Percentiles rank a stretch among this genome's conserved stretches.
Conservation (phyloP, 2,113 vertebrate species). For the Pao palembangensis region DNA sequence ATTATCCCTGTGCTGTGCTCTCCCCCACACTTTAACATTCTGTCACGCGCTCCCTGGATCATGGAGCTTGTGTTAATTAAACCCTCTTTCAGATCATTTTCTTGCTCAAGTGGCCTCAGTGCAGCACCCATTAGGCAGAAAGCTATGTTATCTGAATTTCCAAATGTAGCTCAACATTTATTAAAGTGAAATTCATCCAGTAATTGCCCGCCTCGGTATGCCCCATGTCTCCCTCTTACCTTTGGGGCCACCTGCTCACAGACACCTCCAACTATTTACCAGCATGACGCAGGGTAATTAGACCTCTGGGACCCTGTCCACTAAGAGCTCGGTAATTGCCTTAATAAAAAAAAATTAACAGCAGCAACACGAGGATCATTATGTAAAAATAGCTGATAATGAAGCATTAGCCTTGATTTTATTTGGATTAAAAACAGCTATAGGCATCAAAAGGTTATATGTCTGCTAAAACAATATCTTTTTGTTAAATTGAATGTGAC, state of each 20-base stretch:
- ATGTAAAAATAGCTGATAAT: slow-evolving; percentile 81
- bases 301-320: slow-evolving; percentile 73
- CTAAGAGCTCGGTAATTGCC: slow-evolving; percentile 78
- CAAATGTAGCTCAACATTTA: slow-evolving; percentile 93
- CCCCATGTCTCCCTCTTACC: slow-evolving; percentile 84
- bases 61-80: slow-evolving; percentile 89
- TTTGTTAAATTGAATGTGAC: slow-evolving; percentile 26
- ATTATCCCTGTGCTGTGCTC: slow-evolving; percentile 56
- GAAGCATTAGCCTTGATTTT: slow-evolving; percentile 81
- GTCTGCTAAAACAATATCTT: slow-evolving; percentile 57
- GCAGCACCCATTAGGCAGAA: slow-evolving; percentile 81
- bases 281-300: slow-evolving; percentile 78
- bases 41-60: slow-evolving; percentile 75
- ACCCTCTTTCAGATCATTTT: slow-evolving; percentile 92
- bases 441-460: slow-evolving; percentile 71
- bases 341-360: slow-evolving; percentile 78
- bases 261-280: slow-evolving; percentile 79
- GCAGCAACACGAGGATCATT: slow-evolving; percentile 78
- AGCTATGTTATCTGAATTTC: slow-evolving; percentile 90
- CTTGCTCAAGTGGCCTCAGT: slow-evolving; percentile 85
- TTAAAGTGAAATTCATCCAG: slow-evolving; percentile 94
- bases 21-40: slow-evolving; percentile 64
- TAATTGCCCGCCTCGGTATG: slow-evolving; percentile 87
- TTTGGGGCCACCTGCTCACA: slow-evolving; percentile 86
- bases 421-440: slow-evolving; percentile 82